A percentile compares a stretch with the other conserved stretches of the same genome.
Conservation (phyloP, 1,140 invertebrate species). For the Halictus rubicundus region DNA sequence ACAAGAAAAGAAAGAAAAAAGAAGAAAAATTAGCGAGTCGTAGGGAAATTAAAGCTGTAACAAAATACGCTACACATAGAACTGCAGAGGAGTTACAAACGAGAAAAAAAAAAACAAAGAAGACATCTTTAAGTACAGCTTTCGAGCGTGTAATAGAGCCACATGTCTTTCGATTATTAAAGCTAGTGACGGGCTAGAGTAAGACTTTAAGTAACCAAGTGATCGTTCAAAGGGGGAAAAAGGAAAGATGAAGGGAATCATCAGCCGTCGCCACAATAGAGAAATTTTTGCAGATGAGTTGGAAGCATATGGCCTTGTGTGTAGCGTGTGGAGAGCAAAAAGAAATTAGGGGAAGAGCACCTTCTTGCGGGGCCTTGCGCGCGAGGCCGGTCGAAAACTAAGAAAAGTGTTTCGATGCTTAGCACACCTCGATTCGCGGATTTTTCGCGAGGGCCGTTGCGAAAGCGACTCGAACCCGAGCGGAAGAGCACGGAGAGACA, state of each 20-base stretch:
- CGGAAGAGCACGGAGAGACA: conserved; percentile 39
- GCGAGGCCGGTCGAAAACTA: conserved; percentile 9
- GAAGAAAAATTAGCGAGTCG: conserved; percentile 6
- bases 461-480: conserved; percentile 55
- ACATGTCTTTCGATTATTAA: conserved; percentile 54
- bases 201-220: conserved; percentile 46
- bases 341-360: background rate
- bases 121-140: conserved; percentile 37
- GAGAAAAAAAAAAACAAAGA: too few relatives aligned
- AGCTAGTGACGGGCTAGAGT: conserved; percentile 42
- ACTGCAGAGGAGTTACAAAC: conserved; percentile 4
- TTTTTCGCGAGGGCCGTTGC: conserved; percentile 36
- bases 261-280: conserved; percentile 12
- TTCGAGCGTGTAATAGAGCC: conserved; percentile 37
- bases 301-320: conserved; percentile 21
- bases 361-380: conserved; percentile 25
- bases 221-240: background rate
- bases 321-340: conserved; percentile 16
- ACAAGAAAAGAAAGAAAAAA: conserved; percentile 5
- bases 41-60: conserved; percentile 35
- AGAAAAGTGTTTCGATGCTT: background rate
- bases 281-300: background rate
- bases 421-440: background rate
- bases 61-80: conserved; percentile 32
- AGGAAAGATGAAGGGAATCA: background rate